These are phyloP conservation scores for Phymanthus crucifer DNA, from an alignment of 92 coral and sea anemone species.

Conservation along the genomic window DNA sequence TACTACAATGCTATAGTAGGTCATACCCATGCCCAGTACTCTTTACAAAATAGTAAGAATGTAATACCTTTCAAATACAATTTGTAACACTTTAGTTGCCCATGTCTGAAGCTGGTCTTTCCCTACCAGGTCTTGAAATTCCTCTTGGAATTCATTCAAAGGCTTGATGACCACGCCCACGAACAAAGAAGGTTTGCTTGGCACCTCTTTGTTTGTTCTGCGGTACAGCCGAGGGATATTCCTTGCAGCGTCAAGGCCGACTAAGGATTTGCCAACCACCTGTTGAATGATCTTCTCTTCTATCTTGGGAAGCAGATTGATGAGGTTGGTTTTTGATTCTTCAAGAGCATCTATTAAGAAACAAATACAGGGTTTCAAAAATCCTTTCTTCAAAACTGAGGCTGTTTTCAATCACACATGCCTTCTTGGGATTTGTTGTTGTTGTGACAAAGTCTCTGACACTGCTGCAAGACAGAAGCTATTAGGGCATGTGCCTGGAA, in stretches of 20 bases:
- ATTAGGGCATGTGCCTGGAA: too few relatives aligned
- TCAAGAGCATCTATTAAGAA: conserved; percentile 64
- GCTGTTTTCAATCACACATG: neutral
- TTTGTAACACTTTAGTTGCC: conserved; percentile 81
- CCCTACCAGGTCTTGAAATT: conserved; percentile 55
- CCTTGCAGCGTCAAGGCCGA: conserved; percentile 90
- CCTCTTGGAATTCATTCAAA: conserved; percentile 70
- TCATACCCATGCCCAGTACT: neutral
- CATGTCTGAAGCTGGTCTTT: conserved; percentile 73
- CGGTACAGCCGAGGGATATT: conserved; percentile 95
- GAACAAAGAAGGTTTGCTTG: conserved; percentile 82
- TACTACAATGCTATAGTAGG: neutral
- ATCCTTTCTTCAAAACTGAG: neutral
- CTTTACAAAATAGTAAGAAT: neutral
- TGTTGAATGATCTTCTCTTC: conserved; percentile 79
- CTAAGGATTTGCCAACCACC: conserved; percentile 67
- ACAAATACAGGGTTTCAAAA: neutral
- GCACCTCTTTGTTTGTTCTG: conserved; percentile 97
- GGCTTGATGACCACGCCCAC: conserved; percentile 78
- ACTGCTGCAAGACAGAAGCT: too few relatives aligned
- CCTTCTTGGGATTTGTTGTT: too few relatives aligned
- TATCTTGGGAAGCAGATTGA: conserved; percentile 61
- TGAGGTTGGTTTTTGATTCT: conserved; percentile 66
- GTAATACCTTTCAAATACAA: conserved; percentile 70
- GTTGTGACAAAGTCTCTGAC: too few relatives aligned